phyloP scores from a whole-genome alignment of 2,888 invertebrate species.

The Urechis unicinctus region DNA sequence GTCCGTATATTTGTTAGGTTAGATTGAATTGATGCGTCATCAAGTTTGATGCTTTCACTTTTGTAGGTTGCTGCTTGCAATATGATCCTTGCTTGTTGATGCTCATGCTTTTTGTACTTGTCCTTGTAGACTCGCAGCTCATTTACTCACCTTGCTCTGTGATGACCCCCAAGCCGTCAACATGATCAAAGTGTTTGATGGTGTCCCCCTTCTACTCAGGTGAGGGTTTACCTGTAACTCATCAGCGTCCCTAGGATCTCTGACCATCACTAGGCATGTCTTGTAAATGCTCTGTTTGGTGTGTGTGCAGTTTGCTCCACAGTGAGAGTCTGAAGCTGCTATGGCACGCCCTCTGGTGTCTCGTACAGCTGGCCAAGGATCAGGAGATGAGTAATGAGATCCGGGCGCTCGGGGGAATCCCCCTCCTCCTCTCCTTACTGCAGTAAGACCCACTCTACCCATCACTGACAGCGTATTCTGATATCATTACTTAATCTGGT shows the following conservation, averaged over 20 bases:
- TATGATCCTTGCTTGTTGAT: too few species aligned
- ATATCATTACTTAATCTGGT: not conserved
- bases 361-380: constrained; percentile 50
- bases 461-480: too few species aligned
- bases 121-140: constrained; percentile 38
- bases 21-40: constrained; percentile 2
- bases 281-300: not conserved
- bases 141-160: constrained; percentile 39
- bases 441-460: too few species aligned
- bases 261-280: too few species aligned
- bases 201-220: constrained; percentile 46
- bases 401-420: constrained; percentile 50
- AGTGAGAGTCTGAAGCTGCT: constrained; percentile 49
- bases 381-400: constrained; percentile 48
- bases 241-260: too few species aligned
- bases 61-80: too few species aligned
- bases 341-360: constrained; percentile 51
- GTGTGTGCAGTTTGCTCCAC: constrained; percentile 39
- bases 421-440: constrained; percentile 46
- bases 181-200: constrained; percentile 42
- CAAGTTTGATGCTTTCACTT: not conserved
- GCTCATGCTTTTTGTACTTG: not conserved
- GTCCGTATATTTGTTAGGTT: not conserved
- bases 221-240: constrained; percentile 11
- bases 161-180: constrained; percentile 38